Percentiles rank a stretch among this genome's conserved stretches.
These are phyloP conservation scores for Lophochroa leadbeateri DNA, from an alignment of 2,113 vertebrate genomes.

Conservation along the genomic window DNA sequence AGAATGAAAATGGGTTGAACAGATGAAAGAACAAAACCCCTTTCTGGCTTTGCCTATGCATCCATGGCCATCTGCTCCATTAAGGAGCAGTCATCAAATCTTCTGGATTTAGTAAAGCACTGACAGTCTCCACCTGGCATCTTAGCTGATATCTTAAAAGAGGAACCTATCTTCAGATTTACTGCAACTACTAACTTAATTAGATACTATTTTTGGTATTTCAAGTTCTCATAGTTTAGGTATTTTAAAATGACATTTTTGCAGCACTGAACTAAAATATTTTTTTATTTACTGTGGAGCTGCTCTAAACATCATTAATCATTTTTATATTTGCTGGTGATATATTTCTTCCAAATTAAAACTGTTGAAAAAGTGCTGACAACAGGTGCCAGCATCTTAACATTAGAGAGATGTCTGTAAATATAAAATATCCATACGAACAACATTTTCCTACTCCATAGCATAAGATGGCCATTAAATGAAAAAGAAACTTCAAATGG, in stretches of 20 bases:
- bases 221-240: not conserved
- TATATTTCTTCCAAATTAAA: not conserved
- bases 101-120: not conserved
- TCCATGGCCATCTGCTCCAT: conserved; percentile 13
- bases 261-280: not conserved
- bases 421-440: not conserved
- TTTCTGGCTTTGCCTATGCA: not conserved
- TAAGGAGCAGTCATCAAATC: not conserved
- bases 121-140: not conserved
- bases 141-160: not conserved
- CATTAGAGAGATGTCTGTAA: not conserved
- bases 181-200: not conserved
- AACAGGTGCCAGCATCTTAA: not conserved
- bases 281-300: not conserved
- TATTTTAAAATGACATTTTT: not conserved
- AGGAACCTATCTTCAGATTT: not conserved
- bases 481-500: not conserved
- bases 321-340: not conserved
- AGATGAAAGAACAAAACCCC: conserved; percentile 26
- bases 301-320: not conserved
- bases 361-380: not conserved
- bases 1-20: not conserved
- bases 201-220: not conserved
- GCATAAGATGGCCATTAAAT: not conserved
- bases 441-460: not conserved